phyloP scores from a whole-genome alignment of 2,888 invertebrate genomes.

The Ophion obscuratus region DNA sequence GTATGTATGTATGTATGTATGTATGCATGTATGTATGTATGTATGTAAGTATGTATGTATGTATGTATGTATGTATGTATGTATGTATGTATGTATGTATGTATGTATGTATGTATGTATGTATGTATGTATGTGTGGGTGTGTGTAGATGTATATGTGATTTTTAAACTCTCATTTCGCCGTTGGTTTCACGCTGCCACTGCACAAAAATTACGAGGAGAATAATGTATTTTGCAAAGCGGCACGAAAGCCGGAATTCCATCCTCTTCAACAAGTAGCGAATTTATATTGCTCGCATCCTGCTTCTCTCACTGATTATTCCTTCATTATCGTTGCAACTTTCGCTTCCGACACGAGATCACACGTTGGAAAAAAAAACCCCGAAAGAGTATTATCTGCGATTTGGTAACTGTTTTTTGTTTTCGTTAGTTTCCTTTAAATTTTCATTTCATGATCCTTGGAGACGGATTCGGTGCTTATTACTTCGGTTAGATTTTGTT shows the following conservation, averaged over 20 bases:
- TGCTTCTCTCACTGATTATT: conserved; percentile 12
- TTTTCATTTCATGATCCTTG: background rate
- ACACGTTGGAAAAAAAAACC: conserved; percentile 28
- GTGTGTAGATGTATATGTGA: background rate
- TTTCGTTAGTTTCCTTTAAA: background rate
- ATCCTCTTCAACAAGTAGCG: conserved; percentile 42
- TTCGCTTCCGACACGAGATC: conserved; percentile 20
- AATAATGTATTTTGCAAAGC: conserved; percentile 33
- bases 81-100: no score
- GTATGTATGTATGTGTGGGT: no score
- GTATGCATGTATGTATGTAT: no score
- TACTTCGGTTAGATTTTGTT: no score
- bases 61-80: no score
- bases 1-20: no score
- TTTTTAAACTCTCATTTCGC: conserved; percentile 10
- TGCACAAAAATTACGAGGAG: conserved; percentile 10
- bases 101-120: no score
- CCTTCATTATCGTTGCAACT: conserved; percentile 10
- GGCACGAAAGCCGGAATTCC: background rate
- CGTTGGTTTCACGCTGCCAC: conserved; percentile 8
- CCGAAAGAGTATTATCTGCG: conserved; percentile 32
- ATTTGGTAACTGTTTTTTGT: conserved; percentile 44
- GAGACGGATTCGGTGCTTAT: no score
- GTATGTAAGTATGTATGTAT: no score
- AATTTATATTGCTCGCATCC: background rate